Evolutionary conservation across 2,113 vertebrate genomes (phyloP).

Genomic region (Azemiops feae): DNA sequence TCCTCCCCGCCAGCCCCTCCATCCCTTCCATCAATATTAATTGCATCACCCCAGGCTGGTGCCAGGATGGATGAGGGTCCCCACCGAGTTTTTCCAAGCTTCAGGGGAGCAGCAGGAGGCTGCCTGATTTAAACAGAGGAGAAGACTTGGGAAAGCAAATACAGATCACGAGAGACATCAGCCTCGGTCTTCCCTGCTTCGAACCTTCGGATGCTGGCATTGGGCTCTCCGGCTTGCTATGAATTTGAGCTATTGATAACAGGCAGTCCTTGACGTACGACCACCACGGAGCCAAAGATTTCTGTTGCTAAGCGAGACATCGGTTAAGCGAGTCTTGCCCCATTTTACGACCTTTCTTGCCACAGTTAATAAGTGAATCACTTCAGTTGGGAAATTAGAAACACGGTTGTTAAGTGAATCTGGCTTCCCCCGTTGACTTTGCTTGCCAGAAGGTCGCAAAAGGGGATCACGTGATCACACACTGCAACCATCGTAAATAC

Average conservation of each 20-base stretch:
- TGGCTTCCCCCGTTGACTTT: neutral
- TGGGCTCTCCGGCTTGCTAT: neutral
- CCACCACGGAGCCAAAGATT: neutral
- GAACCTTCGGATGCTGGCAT: no score
- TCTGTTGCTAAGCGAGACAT: neutral
- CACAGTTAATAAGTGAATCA: neutral
- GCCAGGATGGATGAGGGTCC: neutral
- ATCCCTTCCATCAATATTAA: constrained; percentile 46
- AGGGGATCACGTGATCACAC: no score
- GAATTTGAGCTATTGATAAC: rapidly evolving
- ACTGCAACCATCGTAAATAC: no score
- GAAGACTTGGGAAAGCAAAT: neutral
- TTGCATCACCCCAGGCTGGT: constrained; percentile 19
- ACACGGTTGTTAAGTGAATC: neutral
- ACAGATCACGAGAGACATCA: neutral
- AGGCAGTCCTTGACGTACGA: neutral
- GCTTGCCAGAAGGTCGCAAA: neutral
- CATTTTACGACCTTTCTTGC: neutral
- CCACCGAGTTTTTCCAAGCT: neutral
- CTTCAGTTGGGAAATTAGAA: neutral
- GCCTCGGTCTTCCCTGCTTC: rapidly evolving
- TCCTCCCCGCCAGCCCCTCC: constrained; percentile 3
- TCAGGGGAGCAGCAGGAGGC: constrained; percentile 1
- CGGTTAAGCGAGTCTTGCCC: no score
- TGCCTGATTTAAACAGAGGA: neutral